Conservation (phyloP, 2,113 vertebrate genomes). For the Romanogobio albipinnatus region DNA sequence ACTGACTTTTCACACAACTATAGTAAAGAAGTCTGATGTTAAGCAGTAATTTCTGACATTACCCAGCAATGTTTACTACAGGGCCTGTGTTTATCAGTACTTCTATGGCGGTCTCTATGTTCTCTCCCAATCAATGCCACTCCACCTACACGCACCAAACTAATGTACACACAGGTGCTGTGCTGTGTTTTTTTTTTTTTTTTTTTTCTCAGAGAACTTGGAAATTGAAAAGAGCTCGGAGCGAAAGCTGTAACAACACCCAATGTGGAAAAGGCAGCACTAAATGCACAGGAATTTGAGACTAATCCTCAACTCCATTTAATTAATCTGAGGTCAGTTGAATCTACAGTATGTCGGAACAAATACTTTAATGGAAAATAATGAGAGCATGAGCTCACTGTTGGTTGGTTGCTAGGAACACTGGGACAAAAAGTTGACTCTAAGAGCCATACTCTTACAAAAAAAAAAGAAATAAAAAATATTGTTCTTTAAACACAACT, state of each 20-base stretch:
- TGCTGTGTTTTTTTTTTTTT: background rate
- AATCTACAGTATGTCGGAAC: background rate
- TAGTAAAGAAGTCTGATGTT: background rate
- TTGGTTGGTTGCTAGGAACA: background rate
- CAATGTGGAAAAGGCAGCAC: background rate
- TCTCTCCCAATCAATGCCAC: background rate
- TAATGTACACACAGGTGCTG: background rate
- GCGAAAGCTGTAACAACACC: background rate
- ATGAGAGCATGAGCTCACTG: slow-evolving; percentile 28
- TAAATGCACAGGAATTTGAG: slow-evolving; percentile 17
- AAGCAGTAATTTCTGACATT: background rate
- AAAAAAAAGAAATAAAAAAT: background rate
- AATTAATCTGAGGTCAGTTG: slow-evolving; percentile 21
- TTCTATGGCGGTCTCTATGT: background rate
- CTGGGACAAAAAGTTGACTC: background rate
- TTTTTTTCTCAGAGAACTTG: slow-evolving; percentile 2
- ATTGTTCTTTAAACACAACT: no score
- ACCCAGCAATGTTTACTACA: background rate
- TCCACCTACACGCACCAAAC: background rate
- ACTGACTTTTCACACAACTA: background rate
- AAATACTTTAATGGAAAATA: slow-evolving; percentile 32
- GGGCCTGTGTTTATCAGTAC: slow-evolving; percentile 3
- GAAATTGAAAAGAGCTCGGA: background rate
- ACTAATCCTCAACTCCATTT: slow-evolving; percentile 9
- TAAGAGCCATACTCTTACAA: background rate